Evolutionary conservation across 2,797 vertebrate genomes (phyloP).

Genomic region (Chromobotia macracanthus): DNA sequence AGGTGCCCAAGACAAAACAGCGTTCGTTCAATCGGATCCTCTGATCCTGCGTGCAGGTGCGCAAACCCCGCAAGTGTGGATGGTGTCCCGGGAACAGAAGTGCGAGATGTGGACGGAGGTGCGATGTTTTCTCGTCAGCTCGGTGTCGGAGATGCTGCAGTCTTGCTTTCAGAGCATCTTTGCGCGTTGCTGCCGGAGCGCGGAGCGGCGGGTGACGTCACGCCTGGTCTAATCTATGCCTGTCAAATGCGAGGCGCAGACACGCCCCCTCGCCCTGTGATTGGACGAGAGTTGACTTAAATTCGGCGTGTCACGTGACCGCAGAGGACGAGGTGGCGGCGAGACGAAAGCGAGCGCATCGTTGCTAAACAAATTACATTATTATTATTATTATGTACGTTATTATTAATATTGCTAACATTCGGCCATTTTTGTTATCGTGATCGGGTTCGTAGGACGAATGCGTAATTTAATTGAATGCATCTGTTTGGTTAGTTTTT

Average conservation of each 20-base stretch:
- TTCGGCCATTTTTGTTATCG: background rate
- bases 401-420: background rate
- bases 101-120: constrained; percentile 61
- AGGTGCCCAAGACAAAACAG: constrained; percentile 60
- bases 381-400: no score
- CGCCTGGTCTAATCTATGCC: constrained; percentile 55
- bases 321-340: constrained; percentile 60
- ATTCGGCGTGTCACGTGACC: constrained; percentile 68
- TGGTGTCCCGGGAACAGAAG: constrained; percentile 59
- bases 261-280: constrained; percentile 58
- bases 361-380: no score
- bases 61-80: constrained; percentile 39
- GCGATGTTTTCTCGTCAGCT: constrained; percentile 65
- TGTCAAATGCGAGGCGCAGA: constrained; percentile 56
- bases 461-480: background rate
- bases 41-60: constrained; percentile 62
- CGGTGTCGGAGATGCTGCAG: constrained; percentile 82
- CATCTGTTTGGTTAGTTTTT: background rate
- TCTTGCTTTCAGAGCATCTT: constrained; percentile 82
- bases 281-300: constrained; percentile 66
- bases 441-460: background rate
- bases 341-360: constrained; percentile 42
- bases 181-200: constrained; percentile 74
- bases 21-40: constrained; percentile 63
- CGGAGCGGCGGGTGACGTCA: constrained; percentile 80